Percentiles rank a stretch among this genome's conserved stretches.
phyloP scores from a whole-genome alignment of 2,888 invertebrate genomes.

The Euphydryas editha region DNA sequence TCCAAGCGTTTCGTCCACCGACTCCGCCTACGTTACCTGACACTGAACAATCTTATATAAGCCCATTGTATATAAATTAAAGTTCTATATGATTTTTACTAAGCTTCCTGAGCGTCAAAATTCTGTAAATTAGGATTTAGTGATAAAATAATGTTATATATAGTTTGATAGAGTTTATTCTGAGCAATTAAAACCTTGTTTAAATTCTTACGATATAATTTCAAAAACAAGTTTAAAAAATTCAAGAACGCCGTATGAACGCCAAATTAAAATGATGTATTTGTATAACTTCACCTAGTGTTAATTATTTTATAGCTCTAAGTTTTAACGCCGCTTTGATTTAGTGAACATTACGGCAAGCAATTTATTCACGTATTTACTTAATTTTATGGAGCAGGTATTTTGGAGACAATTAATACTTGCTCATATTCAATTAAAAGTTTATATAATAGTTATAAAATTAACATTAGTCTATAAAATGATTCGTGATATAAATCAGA shows the following conservation, averaged over 20 bases:
- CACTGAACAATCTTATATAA: conserved; percentile 30
- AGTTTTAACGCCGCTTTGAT: conserved; percentile 28
- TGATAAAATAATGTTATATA: neutral
- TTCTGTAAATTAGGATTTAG: neutral
- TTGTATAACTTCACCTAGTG: conserved; percentile 29
- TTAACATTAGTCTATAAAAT: conserved; percentile 64
- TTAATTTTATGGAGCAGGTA: conserved; percentile 46
- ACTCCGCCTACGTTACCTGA: conserved; percentile 50
- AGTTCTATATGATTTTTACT: neutral
- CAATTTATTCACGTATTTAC: conserved; percentile 44
- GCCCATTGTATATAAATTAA: conserved; percentile 10
- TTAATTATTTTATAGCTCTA: conserved; percentile 31
- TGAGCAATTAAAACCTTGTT: no score
- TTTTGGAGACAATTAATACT: conserved; percentile 45
- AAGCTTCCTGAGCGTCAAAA: neutral
- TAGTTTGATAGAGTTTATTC: no score
- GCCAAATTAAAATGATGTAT: conserved; percentile 27
- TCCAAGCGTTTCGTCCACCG: conserved; percentile 33
- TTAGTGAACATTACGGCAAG: conserved; percentile 22
- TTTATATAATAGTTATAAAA: conserved; percentile 70
- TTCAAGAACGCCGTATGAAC: conserved; percentile 15
- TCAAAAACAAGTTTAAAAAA: conserved; percentile 5
- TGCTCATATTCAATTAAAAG: conserved; percentile 59
- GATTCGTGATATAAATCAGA: conserved; percentile 41
- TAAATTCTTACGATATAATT: neutral